Evolutionary conservation across 2,113 vertebrate genomes (phyloP).

Genomic region (Stigmatopora nigra): DNA sequence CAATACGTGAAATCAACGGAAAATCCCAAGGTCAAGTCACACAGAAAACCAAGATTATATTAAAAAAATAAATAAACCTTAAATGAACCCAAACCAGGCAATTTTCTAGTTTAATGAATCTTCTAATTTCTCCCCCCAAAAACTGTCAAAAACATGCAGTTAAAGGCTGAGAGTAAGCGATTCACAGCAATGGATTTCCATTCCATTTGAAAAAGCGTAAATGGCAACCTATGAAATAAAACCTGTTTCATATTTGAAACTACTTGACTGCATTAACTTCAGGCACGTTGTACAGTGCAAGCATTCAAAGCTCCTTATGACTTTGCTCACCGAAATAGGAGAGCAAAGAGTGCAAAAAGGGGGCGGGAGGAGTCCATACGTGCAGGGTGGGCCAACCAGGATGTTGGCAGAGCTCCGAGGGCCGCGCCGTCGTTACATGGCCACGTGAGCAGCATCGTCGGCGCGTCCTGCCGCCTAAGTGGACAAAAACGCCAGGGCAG

Average conservation of each 20-base stretch:
- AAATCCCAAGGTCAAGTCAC: too few species aligned
- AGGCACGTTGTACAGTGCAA: neutral
- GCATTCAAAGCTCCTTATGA: constrained; percentile 6
- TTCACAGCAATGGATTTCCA: too few species aligned
- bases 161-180: too few species aligned
- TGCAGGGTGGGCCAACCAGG: neutral
- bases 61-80: too few species aligned
- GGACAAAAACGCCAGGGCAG: constrained; percentile 71
- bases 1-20: too few species aligned
- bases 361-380: neutral
- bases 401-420: constrained; percentile 45
- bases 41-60: too few species aligned
- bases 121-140: too few species aligned
- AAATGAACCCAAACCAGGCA: too few species aligned
- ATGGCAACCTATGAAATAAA: too few species aligned
- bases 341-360: neutral
- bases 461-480: constrained; percentile 54
- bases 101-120: too few species aligned
- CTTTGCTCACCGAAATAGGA: neutral
- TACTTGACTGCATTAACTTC: constrained; percentile 4
- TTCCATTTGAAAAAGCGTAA: too few species aligned
- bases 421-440: constrained; percentile 54
- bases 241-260: neutral
- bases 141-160: too few species aligned
- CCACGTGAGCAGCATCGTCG: constrained; percentile 55